Conservation (phyloP, 2,888 invertebrate genomes). For the Phytoseiulus persimilis region DNA sequence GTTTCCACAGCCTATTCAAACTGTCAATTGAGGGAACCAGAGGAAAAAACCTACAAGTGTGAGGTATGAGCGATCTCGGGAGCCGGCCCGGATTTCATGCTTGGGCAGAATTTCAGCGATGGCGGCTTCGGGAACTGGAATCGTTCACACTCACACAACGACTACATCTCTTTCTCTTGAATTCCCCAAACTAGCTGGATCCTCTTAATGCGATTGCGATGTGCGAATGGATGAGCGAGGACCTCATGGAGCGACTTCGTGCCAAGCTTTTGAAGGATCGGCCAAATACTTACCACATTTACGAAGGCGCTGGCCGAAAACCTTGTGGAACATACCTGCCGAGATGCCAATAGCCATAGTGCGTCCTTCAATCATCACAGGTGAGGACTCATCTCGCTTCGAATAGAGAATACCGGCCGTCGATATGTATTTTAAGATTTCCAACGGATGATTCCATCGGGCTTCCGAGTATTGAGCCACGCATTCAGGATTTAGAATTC, state of each 20-base stretch:
- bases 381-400: constrained; percentile 55
- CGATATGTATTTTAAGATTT: neutral
- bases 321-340: constrained; percentile 65
- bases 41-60: constrained; percentile 20
- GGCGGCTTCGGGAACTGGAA: too few species aligned
- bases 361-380: constrained; percentile 53
- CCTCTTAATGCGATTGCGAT: constrained; percentile 6
- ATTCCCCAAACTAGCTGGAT: neutral
- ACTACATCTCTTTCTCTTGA: too few species aligned
- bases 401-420: too few species aligned
- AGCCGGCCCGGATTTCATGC: too few species aligned
- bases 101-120: too few species aligned
- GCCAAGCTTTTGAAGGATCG: constrained; percentile 58
- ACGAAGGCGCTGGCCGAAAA: constrained; percentile 85
- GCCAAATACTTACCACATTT: constrained; percentile 86
- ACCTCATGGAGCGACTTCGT: constrained; percentile 48
- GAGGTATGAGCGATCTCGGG: constrained; percentile 5
- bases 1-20: constrained; percentile 39
- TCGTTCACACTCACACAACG: too few species aligned
- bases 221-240: constrained; percentile 46
- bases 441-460: neutral
- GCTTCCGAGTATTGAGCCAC: neutral
- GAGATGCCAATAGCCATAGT: constrained; percentile 63
- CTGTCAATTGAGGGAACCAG: constrained; percentile 26
- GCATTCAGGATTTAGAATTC: neutral